phyloP scores from a whole-genome alignment of 2,888 invertebrate genomes.

The Plutella xylostella region DNA sequence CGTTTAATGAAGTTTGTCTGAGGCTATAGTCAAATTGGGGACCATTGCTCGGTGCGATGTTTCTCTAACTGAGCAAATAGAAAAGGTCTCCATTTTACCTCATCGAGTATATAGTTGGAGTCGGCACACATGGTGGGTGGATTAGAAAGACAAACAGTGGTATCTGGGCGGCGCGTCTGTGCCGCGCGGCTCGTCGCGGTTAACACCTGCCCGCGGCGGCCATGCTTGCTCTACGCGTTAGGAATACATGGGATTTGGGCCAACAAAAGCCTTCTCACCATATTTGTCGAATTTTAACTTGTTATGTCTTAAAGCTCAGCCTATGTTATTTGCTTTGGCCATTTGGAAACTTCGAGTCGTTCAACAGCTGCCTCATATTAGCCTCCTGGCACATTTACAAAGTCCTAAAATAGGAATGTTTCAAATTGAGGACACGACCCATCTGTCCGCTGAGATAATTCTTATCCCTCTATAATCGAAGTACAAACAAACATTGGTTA shows the following conservation, averaged over 20 bases:
- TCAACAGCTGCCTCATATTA: conserved; percentile 6
- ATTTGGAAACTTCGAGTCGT: no score
- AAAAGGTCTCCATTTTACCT: conserved; percentile 20
- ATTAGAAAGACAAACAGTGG: conserved; percentile 47
- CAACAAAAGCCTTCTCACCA: background rate
- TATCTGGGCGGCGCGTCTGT: conserved; percentile 64
- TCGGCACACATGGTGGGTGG: conserved; percentile 17
- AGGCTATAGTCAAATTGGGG: conserved; percentile 32
- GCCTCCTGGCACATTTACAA: conserved; percentile 12
- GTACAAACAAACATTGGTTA: conserved; percentile 60
- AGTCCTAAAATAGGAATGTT: conserved; percentile 7
- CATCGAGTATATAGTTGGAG: background rate
- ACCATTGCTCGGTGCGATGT: conserved; percentile 32
- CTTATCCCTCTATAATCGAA: conserved; percentile 57
- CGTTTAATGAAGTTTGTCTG: conserved; percentile 59
- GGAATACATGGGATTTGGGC: conserved; percentile 3
- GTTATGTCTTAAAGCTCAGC: conserved; percentile 1
- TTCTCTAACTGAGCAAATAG: conserved; percentile 30
- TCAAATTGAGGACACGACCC: conserved; percentile 34
- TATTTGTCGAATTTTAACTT: background rate
- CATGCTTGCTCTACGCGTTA: conserved; percentile 40
- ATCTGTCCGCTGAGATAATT: conserved; percentile 58
- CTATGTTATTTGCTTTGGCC: background rate
- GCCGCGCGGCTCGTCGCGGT: conserved; percentile 34
- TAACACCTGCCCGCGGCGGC: conserved; percentile 58